A percentile compares a stretch with the other conserved stretches of the same genome.
Conservation (phyloP, 2,113 vertebrate species). For the Callipepla californica region DNA sequence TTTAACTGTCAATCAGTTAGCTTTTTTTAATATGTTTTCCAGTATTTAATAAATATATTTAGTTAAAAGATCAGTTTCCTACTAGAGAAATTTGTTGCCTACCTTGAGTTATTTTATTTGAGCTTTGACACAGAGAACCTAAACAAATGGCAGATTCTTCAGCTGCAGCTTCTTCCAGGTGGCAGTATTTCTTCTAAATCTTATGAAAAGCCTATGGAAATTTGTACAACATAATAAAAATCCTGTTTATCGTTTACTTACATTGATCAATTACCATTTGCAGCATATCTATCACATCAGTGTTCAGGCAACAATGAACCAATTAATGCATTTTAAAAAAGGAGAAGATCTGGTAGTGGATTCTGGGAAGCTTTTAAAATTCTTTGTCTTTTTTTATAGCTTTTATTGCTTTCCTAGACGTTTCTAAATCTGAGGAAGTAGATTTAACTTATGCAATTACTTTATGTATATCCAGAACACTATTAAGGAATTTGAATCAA, state of each 20-base stretch:
- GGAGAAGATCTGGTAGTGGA: background rate
- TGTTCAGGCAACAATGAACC: background rate
- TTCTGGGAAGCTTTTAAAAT: background rate
- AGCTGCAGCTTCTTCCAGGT: background rate
- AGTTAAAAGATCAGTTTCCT: background rate
- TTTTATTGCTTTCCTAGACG: background rate
- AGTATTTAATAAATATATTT: background rate
- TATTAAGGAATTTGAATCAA: constrained; percentile 12
- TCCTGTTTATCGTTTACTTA: background rate
- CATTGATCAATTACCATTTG: background rate
- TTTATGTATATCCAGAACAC: background rate
- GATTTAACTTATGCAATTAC: constrained; percentile 23
- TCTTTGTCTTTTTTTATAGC: background rate
- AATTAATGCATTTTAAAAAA: background rate
- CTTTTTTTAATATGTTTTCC: background rate
- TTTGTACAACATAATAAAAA: background rate
- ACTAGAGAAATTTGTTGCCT: background rate
- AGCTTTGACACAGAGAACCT: background rate
- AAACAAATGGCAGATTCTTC: background rate
- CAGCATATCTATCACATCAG: background rate
- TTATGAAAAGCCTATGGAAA: background rate
- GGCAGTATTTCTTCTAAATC: background rate
- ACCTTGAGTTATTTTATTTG: background rate
- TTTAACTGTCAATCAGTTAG: background rate
- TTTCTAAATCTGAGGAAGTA: background rate